A percentile compares a stretch with the other conserved stretches of the same genome.
Evolutionary conservation across 2,113 vertebrate species (phyloP).

Genomic region (Lipophrys pholis): DNA sequence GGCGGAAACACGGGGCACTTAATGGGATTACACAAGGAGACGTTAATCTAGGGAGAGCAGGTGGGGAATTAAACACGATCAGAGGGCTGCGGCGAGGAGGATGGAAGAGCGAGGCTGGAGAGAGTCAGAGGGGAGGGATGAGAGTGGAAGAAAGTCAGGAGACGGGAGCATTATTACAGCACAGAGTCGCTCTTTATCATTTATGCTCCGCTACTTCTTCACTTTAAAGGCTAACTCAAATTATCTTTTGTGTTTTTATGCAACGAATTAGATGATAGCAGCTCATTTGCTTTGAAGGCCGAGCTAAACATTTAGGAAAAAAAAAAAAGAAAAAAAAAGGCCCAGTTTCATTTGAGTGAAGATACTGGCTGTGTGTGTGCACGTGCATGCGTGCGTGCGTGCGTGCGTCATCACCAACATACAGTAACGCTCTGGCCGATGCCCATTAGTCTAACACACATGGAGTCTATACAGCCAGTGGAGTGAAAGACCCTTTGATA

Average conservation of each 20-base stretch:
- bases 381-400: not conserved
- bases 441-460: constrained; percentile 61
- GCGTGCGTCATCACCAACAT: constrained; percentile 56
- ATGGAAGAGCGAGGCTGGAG: constrained; percentile 14
- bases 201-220: constrained; percentile 23
- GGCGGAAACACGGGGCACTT: constrained; percentile 70
- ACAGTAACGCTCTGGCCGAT: constrained; percentile 57
- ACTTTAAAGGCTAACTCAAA: constrained; percentile 47
- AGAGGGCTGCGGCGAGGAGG: constrained; percentile 60
- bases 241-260: constrained; percentile 47
- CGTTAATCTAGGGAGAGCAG: constrained; percentile 78
- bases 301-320: constrained; percentile 50
- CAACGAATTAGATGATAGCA: constrained; percentile 44
- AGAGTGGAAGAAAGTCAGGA: constrained; percentile 25
- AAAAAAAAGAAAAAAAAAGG: constrained; percentile 17
- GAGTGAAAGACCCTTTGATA: constrained; percentile 64
- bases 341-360: constrained; percentile 50
- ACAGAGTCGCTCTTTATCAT: constrained; percentile 27
- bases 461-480: constrained; percentile 40
- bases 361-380: not conserved
- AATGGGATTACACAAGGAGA: constrained; percentile 81
- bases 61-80: constrained; percentile 81
- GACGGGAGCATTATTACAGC: constrained; percentile 34
- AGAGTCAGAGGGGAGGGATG: constrained; percentile 19
- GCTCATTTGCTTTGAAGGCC: constrained; percentile 44